These are phyloP conservation scores for Grammomys dolichurus DNA, from an alignment of 2,113 vertebrate genomes.

Conservation along the genomic window DNA sequence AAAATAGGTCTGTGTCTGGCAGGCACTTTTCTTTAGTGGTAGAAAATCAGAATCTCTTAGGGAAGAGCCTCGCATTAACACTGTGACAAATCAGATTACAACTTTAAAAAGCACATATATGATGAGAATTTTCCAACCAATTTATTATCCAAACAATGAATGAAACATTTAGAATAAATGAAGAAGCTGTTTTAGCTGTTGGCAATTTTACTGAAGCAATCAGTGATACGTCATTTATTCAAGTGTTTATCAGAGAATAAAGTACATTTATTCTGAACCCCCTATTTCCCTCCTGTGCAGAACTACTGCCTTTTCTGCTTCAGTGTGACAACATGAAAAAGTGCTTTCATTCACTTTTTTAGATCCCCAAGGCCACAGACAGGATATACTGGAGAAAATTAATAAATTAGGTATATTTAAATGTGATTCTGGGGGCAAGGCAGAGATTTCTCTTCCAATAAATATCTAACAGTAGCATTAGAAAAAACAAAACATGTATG, in stretches of 20 bases:
- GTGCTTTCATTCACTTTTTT: neutral
- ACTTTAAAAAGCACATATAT: neutral
- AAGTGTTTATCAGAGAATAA: constrained; percentile 46
- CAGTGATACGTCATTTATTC: constrained; percentile 68
- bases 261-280: neutral
- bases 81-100: constrained; percentile 56
- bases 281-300: neutral
- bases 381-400: neutral
- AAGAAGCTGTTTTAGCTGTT: constrained; percentile 58
- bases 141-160: constrained; percentile 64
- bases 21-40: constrained; percentile 33
- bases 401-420: neutral
- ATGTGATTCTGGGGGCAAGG: neutral
- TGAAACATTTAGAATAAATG: constrained; percentile 54
- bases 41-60: constrained; percentile 16
- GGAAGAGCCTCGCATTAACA: constrained; percentile 28
- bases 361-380: neutral
- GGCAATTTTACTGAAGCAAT: constrained; percentile 52
- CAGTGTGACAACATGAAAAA: neutral
- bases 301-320: neutral
- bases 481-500: neutral
- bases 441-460: neutral
- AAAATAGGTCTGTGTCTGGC: constrained; percentile 54
- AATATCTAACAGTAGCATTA: neutral
- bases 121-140: constrained; percentile 39